Conservation (phyloP, 2,888 invertebrate species). For the Aethes cnicana region DNA sequence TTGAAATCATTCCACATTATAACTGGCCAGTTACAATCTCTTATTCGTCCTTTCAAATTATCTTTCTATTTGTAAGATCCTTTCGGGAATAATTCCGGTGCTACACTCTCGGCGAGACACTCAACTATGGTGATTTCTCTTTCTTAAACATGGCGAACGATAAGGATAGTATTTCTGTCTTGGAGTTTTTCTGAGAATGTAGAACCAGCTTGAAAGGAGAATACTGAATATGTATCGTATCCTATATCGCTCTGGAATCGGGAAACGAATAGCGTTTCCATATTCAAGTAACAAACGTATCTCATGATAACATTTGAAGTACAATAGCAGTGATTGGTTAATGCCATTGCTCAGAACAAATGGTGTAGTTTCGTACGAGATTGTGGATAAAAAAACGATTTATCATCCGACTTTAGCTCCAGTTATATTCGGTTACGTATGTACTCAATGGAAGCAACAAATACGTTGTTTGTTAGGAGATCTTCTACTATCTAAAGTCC, state of each 20-base stretch:
- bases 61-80: slow-evolving; percentile 16
- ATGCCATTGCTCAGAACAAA: slow-evolving; percentile 2
- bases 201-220: no score
- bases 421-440: not conserved
- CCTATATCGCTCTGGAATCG: slow-evolving; percentile 7
- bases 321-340: slow-evolving; percentile 11
- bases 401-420: not conserved
- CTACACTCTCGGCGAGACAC: no score
- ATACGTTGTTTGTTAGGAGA: no score
- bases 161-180: no score
- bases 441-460: no score
- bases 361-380: not conserved
- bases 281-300: slow-evolving; percentile 11
- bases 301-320: slow-evolving; percentile 17
- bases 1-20: not conserved
- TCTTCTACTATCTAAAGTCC: no score
- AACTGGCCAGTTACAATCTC: not conserved
- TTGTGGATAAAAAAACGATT: not conserved
- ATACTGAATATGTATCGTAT: slow-evolving; percentile 19
- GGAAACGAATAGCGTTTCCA: slow-evolving; percentile 5
- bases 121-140: no score
- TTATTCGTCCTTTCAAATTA: not conserved
- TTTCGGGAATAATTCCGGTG: slow-evolving; percentile 16
- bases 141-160: no score
- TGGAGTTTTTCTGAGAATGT: no score